Evolutionary conservation across 2,797 vertebrate genomes (phyloP).

Genomic region (Characodon lateralis): DNA sequence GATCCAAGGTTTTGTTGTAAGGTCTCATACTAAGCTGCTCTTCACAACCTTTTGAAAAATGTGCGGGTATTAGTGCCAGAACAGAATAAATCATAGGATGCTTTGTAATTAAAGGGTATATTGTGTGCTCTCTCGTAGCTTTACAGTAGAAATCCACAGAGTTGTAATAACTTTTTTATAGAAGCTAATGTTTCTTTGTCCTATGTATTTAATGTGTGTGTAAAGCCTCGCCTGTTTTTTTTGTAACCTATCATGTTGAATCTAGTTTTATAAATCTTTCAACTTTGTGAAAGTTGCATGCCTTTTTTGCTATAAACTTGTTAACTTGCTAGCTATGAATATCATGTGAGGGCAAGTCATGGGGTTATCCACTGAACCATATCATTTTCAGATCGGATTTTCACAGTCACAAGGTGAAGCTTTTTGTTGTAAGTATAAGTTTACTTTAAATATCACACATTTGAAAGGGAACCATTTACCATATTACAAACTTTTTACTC

Average conservation of each 20-base stretch:
- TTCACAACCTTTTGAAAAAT: neutral
- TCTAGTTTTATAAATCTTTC: neutral
- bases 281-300: neutral
- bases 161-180: neutral
- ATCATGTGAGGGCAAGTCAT: constrained; percentile 25
- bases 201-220: neutral
- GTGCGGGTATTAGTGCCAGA: neutral
- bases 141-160: neutral
- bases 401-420: neutral
- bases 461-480: neutral
- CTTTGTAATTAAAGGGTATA: neutral
- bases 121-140: neutral
- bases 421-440: neutral
- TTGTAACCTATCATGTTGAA: neutral
- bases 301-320: neutral
- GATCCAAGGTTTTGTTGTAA: neutral
- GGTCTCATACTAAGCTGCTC: neutral
- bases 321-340: neutral
- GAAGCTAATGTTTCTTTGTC: neutral
- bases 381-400: neutral
- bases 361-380: constrained; percentile 6
- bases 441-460: neutral
- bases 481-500: neutral
- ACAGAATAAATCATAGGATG: neutral
- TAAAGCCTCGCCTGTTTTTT: neutral